These are phyloP conservation scores for Polypterus bichir DNA, from an alignment of 2,113 vertebrate genomes.

Conservation along the genomic window DNA sequence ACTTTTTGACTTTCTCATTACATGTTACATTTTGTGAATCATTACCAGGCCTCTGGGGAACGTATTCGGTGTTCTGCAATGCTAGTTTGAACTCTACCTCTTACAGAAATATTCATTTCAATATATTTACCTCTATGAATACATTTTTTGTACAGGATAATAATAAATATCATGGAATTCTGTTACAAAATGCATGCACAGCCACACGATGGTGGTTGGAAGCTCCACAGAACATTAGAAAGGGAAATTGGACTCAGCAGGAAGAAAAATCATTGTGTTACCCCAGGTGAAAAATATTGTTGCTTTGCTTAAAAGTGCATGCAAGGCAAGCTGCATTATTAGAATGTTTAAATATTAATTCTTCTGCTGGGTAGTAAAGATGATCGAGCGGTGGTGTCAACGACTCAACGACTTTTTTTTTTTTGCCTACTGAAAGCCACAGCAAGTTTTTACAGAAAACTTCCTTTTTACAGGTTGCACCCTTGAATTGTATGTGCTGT, in stretches of 20 bases:
- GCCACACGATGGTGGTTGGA: conserved; percentile 33
- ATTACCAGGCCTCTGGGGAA: conserved; percentile 35
- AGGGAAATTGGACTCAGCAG: conserved; percentile 61
- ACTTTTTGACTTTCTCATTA: conserved; percentile 36
- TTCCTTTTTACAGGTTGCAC: conserved; percentile 45
- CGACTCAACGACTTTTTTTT: conserved; percentile 78
- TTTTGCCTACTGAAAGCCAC: conserved; percentile 51
- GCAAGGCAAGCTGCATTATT: conserved; percentile 96
- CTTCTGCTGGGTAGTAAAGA: conserved; percentile 93
- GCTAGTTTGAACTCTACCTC: conserved; percentile 31
- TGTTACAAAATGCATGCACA: conserved; percentile 25
- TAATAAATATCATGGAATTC: conserved; percentile 41
- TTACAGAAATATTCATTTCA: conserved; percentile 56
- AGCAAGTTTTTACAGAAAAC: conserved; percentile 52
- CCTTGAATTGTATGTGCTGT: too few species aligned
- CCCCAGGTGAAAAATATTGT: conserved; percentile 93
- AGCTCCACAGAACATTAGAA: conserved; percentile 55
- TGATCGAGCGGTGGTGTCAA: conserved; percentile 88
- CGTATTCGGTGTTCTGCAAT: conserved; percentile 29
- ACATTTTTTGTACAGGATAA: conserved; percentile 35
- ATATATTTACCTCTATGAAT: conserved; percentile 64
- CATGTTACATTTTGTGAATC: conserved; percentile 45
- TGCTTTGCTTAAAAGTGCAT: conserved; percentile 87
- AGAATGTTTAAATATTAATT: conserved; percentile 99
- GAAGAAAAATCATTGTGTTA: conserved; percentile 63